These are phyloP conservation scores for Agrochola circellaris DNA, from an alignment of 2,888 invertebrate genomes.

Conservation along the genomic window DNA sequence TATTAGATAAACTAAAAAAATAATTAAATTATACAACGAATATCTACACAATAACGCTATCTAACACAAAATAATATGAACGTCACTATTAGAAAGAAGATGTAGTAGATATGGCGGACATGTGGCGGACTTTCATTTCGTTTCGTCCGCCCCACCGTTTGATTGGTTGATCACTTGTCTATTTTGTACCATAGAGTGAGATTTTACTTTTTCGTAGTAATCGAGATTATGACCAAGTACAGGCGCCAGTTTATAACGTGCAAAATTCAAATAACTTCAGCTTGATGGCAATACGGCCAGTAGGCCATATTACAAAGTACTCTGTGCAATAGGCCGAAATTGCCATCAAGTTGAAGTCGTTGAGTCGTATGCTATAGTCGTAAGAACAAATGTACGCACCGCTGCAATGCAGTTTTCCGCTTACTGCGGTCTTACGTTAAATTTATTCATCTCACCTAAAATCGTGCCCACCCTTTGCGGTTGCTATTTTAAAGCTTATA, in stretches of 20 bases:
- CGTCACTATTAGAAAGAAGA: slow-evolving; percentile 87
- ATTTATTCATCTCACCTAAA: neutral
- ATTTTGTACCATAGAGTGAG: slow-evolving; percentile 67
- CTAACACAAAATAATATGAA: slow-evolving; percentile 88
- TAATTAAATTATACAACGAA: slow-evolving; percentile 87
- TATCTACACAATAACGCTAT: slow-evolving; percentile 85
- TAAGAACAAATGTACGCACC: too few species aligned
- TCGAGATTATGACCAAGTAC: slow-evolving; percentile 37
- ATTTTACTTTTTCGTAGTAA: slow-evolving; percentile 56
- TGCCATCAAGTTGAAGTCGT: too few species aligned
- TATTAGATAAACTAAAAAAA: slow-evolving; percentile 83
- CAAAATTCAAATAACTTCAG: slow-evolving; percentile 28
- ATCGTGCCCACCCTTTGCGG: neutral
- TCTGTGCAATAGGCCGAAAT: too few species aligned
- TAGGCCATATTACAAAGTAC: too few species aligned
- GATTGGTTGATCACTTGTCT: slow-evolving; percentile 71
- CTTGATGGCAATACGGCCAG: neutral
- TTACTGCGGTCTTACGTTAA: neutral
- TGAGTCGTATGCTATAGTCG: too few species aligned
- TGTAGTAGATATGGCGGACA: slow-evolving; percentile 89
- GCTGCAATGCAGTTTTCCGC: neutral
- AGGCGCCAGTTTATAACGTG: slow-evolving; percentile 18
- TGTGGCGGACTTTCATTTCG: slow-evolving; percentile 88
- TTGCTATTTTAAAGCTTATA: neutral
- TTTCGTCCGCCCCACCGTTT: slow-evolving; percentile 78